Conservation (phyloP, 2,888 invertebrate genomes). For the Gastrophysa polygoni region DNA sequence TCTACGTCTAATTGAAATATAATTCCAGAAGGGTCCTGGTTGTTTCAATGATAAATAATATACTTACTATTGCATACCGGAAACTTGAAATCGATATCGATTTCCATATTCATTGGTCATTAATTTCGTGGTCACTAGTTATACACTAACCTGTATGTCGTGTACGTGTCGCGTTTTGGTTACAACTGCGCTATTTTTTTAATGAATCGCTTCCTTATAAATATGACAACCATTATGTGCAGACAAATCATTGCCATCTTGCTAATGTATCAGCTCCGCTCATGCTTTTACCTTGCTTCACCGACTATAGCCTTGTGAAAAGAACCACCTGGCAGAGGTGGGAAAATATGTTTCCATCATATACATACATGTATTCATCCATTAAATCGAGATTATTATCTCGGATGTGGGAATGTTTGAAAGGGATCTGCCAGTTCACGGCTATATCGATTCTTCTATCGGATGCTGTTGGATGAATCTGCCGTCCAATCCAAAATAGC, state of each 20-base stretch:
- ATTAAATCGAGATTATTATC: background rate
- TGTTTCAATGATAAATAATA: too few species aligned
- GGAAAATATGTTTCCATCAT: background rate
- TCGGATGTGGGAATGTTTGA: background rate
- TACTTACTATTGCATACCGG: too few species aligned
- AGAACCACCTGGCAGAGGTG: background rate
- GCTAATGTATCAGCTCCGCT: slow-evolving; percentile 53
- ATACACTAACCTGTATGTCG: too few species aligned
- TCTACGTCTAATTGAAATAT: too few species aligned
- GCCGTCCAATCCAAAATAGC: too few species aligned
- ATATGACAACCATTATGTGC: slow-evolving; percentile 57
- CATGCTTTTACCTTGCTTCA: background rate
- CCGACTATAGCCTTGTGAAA: background rate
- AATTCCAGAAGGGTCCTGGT: too few species aligned
- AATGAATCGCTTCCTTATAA: slow-evolving; percentile 30
- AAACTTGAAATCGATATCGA: too few species aligned
- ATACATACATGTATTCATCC: background rate
- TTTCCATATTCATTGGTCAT: too few species aligned
- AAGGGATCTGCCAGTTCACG: background rate
- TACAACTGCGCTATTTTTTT: too few species aligned
- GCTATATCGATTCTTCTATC: background rate
- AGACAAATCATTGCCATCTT: slow-evolving; percentile 55
- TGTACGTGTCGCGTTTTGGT: too few species aligned
- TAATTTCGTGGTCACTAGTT: too few species aligned
- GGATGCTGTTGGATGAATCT: background rate